Conservation (phyloP, 2,113 vertebrate genomes). For the Okapia johnstoni region DNA sequence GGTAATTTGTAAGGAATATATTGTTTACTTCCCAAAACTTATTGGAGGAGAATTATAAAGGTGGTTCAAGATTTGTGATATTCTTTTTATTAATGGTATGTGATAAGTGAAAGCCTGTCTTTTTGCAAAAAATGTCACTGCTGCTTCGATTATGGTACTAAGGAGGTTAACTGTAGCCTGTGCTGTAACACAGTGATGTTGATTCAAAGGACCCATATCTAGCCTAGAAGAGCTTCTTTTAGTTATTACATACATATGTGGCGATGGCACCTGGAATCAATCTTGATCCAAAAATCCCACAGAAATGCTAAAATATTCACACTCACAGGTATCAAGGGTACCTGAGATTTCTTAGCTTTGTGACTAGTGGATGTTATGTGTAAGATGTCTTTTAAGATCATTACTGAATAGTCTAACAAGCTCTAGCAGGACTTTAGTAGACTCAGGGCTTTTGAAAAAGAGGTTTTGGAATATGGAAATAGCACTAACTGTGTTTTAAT, state of each 20-base stretch:
- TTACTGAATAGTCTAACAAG: constrained; percentile 7
- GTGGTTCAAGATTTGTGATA: background rate
- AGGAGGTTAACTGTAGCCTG: background rate
- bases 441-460: background rate
- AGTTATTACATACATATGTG: background rate
- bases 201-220: background rate
- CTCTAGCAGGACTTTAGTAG: background rate
- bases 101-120: background rate
- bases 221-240: background rate
- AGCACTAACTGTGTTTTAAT: background rate
- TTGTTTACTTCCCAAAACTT: background rate
- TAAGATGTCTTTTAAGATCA: background rate
- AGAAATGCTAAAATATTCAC: constrained; percentile 28
- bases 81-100: background rate
- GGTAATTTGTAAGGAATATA: background rate
- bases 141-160: background rate
- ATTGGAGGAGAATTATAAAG: background rate
- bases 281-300: constrained; percentile 9
- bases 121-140: background rate
- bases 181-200: background rate
- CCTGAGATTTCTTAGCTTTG: background rate
- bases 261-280: background rate
- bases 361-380: background rate
- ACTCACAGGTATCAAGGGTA: background rate
- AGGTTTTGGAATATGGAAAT: background rate